These are phyloP conservation scores for Stictocephala bisonia DNA, from an alignment of 2,888 invertebrate genomes.

Conservation along the genomic window DNA sequence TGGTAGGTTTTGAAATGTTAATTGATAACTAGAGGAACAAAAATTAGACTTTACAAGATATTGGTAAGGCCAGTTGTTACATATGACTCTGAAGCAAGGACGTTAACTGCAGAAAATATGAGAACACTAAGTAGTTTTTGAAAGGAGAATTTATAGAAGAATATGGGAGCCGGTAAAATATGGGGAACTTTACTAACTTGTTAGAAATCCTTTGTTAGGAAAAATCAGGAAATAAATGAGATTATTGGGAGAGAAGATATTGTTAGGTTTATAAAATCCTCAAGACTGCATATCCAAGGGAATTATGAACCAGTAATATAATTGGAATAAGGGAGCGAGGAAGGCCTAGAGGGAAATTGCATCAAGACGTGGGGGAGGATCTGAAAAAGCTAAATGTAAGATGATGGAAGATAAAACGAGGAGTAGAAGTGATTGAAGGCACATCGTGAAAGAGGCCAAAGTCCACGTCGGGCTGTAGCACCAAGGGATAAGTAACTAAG, in stretches of 20 bases:
- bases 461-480: conserved; percentile 31
- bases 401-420: not conserved
- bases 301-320: not conserved
- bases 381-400: not conserved
- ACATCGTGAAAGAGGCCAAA: conserved; percentile 14
- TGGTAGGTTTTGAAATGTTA: conserved; percentile 5
- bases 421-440: conserved; percentile 1
- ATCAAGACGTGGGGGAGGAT: not conserved
- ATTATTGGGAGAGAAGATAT: conserved; percentile 32
- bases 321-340: not conserved
- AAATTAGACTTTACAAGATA: conserved; percentile 23
- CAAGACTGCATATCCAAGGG: conserved; percentile 34
- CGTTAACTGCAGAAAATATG: not conserved
- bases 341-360: conserved; percentile 2
- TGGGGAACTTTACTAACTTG: not conserved
- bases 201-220: no score
- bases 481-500: conserved; percentile 15
- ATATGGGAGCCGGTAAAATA: not conserved
- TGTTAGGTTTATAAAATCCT: conserved; percentile 33
- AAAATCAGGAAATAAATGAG: conserved; percentile 34
- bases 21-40: not conserved
- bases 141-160: no score
- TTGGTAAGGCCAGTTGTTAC: conserved; percentile 7
- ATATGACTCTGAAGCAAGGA: conserved; percentile 12
- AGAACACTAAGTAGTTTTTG: conserved; percentile 21